Percentiles rank a stretch among this genome's conserved stretches.
Evolutionary conservation across 1,140 invertebrate species (phyloP).

Genomic region (Drosophila orosa): DNA sequence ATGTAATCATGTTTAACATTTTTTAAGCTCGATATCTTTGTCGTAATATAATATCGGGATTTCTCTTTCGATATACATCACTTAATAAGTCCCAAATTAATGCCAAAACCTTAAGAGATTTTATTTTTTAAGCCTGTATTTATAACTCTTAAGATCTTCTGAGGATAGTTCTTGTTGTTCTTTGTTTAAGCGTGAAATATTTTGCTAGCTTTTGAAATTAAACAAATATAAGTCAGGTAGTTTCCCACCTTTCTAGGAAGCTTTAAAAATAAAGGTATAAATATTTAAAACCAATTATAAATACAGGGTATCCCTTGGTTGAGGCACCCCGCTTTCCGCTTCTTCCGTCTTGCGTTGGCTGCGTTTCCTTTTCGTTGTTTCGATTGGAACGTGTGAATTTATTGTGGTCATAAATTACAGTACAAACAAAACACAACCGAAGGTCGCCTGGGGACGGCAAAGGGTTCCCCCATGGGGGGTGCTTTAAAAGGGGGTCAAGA

Average conservation of each 20-base stretch:
- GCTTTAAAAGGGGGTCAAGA: slow-evolving; percentile 3
- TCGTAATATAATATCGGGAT: too few species aligned
- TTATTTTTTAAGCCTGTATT: too few species aligned
- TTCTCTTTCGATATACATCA: too few species aligned
- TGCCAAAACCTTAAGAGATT: background rate
- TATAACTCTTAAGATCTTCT: rapidly evolving
- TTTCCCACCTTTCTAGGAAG: too few species aligned
- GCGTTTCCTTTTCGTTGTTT: slow-evolving; percentile 31
- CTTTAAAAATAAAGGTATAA: background rate
- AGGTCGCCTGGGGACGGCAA: slow-evolving; percentile 47
- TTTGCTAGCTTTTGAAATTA: rapidly evolving
- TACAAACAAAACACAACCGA: slow-evolving; percentile 35
- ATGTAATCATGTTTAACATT: too few species aligned
- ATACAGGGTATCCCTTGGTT: slow-evolving; percentile 8
- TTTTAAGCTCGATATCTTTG: too few species aligned
- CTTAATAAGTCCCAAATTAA: background rate
- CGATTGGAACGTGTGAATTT: slow-evolving; percentile 54
- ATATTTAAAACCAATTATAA: background rate
- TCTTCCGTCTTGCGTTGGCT: slow-evolving; percentile 13
- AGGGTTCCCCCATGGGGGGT: slow-evolving; percentile 15
- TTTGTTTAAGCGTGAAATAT: too few species aligned
- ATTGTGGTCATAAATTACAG: slow-evolving; percentile 60
- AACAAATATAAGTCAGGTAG: too few species aligned
- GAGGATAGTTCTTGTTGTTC: background rate
- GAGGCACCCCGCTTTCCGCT: background rate